Percentiles rank a stretch among this genome's conserved stretches.
These are phyloP conservation scores for Limnephilus marmoratus DNA, from an alignment of 2,888 invertebrate species.

Conservation along the genomic window DNA sequence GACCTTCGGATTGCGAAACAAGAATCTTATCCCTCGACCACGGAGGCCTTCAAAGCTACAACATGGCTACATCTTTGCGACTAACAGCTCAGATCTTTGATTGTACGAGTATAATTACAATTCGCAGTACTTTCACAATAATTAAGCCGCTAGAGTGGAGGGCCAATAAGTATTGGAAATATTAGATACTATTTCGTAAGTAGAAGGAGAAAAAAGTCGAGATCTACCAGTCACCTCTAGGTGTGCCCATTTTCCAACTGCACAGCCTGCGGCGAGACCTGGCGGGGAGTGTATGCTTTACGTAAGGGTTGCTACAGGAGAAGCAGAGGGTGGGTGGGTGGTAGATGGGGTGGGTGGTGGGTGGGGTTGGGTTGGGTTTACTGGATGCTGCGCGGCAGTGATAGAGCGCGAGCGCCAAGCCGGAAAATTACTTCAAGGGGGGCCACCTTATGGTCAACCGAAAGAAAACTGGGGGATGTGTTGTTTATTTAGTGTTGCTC, in stretches of 20 bases:
- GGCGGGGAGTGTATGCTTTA: constrained; percentile 5
- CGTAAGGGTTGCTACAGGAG: constrained; percentile 39
- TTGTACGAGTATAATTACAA: not conserved
- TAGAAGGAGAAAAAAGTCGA: not conserved
- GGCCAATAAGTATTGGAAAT: not conserved
- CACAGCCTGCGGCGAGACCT: constrained; percentile 11
- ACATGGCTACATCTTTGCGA: no score
- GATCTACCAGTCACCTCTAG: not conserved
- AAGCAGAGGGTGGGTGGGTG: not conserved
- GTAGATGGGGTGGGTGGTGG: not conserved
- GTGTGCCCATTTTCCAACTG: constrained; percentile 35
- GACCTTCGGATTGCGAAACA: no score
- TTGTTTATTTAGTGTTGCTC: not conserved
- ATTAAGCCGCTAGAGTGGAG: not conserved
- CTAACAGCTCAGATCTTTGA: not conserved
- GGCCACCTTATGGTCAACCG: constrained; percentile 51
- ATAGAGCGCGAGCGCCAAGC: constrained; percentile 59
- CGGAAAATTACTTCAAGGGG: constrained; percentile 61
- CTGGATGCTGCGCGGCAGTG: constrained; percentile 51
- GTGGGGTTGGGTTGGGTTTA: not conserved
- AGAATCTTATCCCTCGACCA: no score
- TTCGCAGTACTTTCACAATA: not conserved
- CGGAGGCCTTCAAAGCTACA: no score
- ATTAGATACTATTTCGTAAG: not conserved
- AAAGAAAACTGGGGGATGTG: not conserved